A percentile compares a stretch with the other conserved stretches of the same genome.
phyloP scores from a whole-genome alignment of 2,888 invertebrate genomes.

The Xylocampa areola region DNA sequence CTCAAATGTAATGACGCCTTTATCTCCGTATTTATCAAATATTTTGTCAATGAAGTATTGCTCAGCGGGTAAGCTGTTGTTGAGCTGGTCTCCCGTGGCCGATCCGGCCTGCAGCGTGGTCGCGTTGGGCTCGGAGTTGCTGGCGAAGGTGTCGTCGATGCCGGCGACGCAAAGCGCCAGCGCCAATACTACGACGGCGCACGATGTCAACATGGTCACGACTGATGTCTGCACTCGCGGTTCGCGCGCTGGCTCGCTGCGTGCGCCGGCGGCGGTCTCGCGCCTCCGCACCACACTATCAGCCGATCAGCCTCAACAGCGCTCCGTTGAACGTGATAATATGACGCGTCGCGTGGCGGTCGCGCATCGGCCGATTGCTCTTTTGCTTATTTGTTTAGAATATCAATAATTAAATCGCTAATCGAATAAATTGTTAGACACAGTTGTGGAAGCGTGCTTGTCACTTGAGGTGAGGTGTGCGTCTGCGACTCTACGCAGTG shows the following conservation, averaged over 20 bases:
- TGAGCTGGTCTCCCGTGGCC: slow-evolving; percentile 63
- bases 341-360: slow-evolving; percentile 68
- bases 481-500: slow-evolving; percentile 77
- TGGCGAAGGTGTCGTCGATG: slow-evolving; percentile 53
- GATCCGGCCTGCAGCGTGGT: slow-evolving; percentile 61
- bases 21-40: slow-evolving; percentile 89
- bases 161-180: slow-evolving; percentile 65
- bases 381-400: slow-evolving; percentile 83
- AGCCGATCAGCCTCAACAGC: slow-evolving; percentile 71
- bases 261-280: slow-evolving; percentile 64
- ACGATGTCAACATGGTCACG: slow-evolving; percentile 79
- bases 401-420: slow-evolving; percentile 71
- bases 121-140: slow-evolving; percentile 71
- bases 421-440: slow-evolving; percentile 58
- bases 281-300: slow-evolving; percentile 79
- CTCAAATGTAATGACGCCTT: slow-evolving; percentile 89
- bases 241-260: slow-evolving; percentile 53
- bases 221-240: slow-evolving; percentile 72
- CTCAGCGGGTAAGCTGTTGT: slow-evolving; percentile 76
- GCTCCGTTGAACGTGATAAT: slow-evolving; percentile 71
- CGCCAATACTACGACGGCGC: slow-evolving; percentile 76
- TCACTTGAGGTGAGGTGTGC: slow-evolving; percentile 76
- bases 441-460: slow-evolving; percentile 70
- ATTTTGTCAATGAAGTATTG: slow-evolving; percentile 87
- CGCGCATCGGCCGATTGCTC: slow-evolving; percentile 65